Evolutionary conservation across 2,113 vertebrate genomes (phyloP), one percentile per base, ranked within the genome.

Genomic region (Pipra filicauda): DNA sequence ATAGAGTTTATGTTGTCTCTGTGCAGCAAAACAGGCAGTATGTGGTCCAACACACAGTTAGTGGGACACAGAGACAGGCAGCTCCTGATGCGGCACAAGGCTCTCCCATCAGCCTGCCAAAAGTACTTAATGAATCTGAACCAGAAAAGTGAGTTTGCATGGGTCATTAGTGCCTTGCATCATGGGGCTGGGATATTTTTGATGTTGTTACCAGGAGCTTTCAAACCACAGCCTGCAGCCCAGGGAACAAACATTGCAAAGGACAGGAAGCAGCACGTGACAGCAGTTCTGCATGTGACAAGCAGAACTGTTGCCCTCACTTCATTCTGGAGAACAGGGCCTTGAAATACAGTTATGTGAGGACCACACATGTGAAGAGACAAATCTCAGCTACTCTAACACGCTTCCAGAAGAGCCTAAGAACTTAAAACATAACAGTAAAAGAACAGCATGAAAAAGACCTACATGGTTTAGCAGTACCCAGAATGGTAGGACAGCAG

Each of bases 61-160:
- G 48, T 0, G 1, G 21, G 44, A 41, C 57, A 57, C 0, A 1
- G 79, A 88, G 54, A 76, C 19, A 69, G 27, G 70, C 39, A 89
- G 73, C 48, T 81, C 66, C 61, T 35, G 43, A 22, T 55, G 61
- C 35, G 61, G 84, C 65, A 89, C 43, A 74, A 59, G n/a, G 76
- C 69, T 75, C 65, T 71, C 61, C 21, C 24, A 62, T 43, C 70
- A 78, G 61, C 14, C 74, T 82, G 74, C 73, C 66, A 76, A 65
- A 85, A 91, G 21, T 8, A 22, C 22, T 75, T 78, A 31, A 72
- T 5, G 2, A 78, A 93, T 57, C 77, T n/a, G 70, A 85, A 87
- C 28, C 81, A 94, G 70, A 81, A 89, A 94, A 91, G 10, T 39
- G 70, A 76, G 31, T 76, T 91, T 73, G 74, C 58, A 61, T 48